A percentile compares a stretch with the other conserved stretches of the same genome.
Evolutionary conservation across 2,113 vertebrate genomes (phyloP).

Genomic region (Hyla sarda): DNA sequence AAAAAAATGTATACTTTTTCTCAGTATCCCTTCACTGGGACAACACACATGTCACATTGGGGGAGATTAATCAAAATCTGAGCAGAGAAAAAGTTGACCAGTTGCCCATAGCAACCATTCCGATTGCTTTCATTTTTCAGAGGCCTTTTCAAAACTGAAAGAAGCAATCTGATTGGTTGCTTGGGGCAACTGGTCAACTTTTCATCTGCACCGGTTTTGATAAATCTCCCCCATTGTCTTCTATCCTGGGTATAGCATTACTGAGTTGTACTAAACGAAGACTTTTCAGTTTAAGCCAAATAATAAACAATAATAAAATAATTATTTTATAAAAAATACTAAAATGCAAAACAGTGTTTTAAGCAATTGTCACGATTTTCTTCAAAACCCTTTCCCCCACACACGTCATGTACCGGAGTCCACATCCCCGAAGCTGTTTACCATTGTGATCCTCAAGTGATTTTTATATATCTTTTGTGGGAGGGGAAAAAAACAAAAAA

Average conservation of each 20-base stretch:
- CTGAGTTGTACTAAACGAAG: no score
- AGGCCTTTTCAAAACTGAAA: no score
- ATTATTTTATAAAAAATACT: neutral
- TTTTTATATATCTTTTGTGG: slow-evolving; percentile 2
- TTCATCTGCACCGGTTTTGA: no score
- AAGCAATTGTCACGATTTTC: neutral
- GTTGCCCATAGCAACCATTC: no score
- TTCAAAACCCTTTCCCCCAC: neutral
- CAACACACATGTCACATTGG: neutral
- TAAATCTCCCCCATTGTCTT: no score
- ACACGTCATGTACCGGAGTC: neutral
- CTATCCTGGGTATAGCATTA: no score
- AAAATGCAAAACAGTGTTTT: neutral
- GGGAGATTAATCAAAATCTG: no score
- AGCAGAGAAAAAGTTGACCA: no score
- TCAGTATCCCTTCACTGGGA: neutral
- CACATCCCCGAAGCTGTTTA: neutral
- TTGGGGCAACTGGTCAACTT: no score
- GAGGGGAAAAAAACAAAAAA: neutral
- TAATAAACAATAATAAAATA: no score
- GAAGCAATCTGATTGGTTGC: no score
- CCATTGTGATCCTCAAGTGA: slow-evolving; percentile 17
- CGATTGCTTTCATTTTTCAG: no score
- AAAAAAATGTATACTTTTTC: neutral
- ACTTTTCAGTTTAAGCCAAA: neutral